These are phyloP conservation scores for Potorous gilbertii DNA, from an alignment of 2,797 vertebrate genomes.

Conservation along the genomic window DNA sequence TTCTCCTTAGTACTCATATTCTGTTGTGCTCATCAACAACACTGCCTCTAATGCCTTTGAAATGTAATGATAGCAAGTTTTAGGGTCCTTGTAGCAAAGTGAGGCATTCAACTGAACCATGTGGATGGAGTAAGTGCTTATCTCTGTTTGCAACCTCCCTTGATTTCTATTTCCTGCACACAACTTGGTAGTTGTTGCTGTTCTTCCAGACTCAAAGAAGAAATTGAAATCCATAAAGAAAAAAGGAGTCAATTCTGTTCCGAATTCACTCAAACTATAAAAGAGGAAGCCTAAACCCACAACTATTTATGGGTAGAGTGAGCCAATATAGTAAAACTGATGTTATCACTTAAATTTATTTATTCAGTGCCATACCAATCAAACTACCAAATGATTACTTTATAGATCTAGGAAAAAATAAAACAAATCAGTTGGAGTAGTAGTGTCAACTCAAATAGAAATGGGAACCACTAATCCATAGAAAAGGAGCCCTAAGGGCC, in stretches of 20 bases:
- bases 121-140: background rate
- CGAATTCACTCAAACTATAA: background rate
- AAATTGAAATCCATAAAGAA: background rate
- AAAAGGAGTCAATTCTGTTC: background rate
- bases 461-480: background rate
- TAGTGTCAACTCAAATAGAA: background rate
- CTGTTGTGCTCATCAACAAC: too few relatives aligned
- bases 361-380: background rate
- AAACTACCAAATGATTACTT: background rate
- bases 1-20: background rate
- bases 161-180: background rate
- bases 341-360: background rate
- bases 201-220: background rate
- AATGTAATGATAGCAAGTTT: background rate
- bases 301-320: background rate
- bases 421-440: background rate
- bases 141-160: background rate
- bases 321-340: background rate
- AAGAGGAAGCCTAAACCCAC: background rate
- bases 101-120: background rate
- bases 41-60: background rate
- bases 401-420: background rate
- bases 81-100: background rate
- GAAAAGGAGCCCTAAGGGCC: background rate
- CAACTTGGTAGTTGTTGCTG: background rate